Conservation (phyloP, 2,113 vertebrate genomes). For the Siniperca chuatsi region DNA sequence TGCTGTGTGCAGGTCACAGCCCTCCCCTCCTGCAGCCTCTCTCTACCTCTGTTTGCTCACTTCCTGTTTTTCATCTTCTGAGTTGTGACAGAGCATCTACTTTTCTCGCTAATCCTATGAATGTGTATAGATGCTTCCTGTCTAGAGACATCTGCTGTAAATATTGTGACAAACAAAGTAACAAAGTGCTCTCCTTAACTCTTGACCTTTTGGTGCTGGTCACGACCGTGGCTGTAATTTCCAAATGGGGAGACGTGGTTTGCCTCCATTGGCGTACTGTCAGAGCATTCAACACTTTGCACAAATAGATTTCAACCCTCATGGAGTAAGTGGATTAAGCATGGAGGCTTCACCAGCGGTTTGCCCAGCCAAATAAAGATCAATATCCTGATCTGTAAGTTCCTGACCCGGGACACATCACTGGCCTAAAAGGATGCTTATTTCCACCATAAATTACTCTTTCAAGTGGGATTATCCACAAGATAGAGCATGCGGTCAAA, state of each 20-base stretch:
- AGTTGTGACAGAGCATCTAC: constrained; percentile 7
- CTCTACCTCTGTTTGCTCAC: background rate
- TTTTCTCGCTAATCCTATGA: constrained; percentile 13
- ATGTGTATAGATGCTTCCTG: constrained; percentile 29
- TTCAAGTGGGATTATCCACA: constrained; percentile 23
- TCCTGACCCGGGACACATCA: constrained; percentile 30
- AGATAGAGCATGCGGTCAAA: constrained; percentile 18
- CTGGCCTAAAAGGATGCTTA: constrained; percentile 32
- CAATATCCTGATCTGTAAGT: constrained; percentile 61
- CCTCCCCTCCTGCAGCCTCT: background rate
- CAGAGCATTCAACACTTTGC: constrained; percentile 45
- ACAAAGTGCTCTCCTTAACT: constrained; percentile 6
- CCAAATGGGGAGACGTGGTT: constrained; percentile 1
- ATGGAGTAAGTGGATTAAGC: constrained; percentile 47
- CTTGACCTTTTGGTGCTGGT: constrained; percentile 13
- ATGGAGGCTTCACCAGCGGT: constrained; percentile 11
- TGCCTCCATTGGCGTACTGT: constrained; percentile 33
- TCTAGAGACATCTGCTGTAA: constrained; percentile 35
- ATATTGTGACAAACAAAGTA: constrained; percentile 36
- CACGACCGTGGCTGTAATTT: constrained; percentile 16
- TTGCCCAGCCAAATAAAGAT: constrained; percentile 53
- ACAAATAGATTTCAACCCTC: constrained; percentile 51
- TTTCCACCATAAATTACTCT: constrained; percentile 46
- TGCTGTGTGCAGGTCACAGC: constrained; percentile 30
- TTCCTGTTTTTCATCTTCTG: constrained; percentile 66